A percentile compares a stretch with the other conserved stretches of the same genome.
phyloP scores from a whole-genome alignment of 2,888 invertebrate genomes.

The Epistrophe grossulariae region DNA sequence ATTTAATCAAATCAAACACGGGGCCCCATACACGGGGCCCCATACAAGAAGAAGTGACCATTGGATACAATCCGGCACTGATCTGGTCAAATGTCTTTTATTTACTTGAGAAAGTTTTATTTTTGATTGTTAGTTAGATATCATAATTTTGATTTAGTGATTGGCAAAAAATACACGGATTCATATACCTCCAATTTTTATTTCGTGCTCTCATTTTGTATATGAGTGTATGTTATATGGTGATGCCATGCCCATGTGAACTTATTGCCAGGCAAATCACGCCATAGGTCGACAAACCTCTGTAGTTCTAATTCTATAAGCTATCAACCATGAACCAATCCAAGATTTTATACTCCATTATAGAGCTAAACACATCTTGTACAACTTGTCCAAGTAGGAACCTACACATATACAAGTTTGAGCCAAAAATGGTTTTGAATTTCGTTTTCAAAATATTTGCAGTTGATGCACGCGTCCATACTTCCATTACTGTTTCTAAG shows the following conservation, averaged over 20 bases:
- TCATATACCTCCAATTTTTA: slow-evolving; percentile 44
- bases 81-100: slow-evolving; percentile 13
- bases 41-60: no score
- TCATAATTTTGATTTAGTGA: slow-evolving; percentile 53
- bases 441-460: slow-evolving; percentile 61
- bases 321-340: slow-evolving; percentile 44
- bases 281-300: slow-evolving; percentile 64
- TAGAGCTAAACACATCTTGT: slow-evolving; percentile 25
- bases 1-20: no score
- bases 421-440: slow-evolving; percentile 58
- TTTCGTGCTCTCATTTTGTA: slow-evolving; percentile 54
- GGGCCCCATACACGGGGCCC: no score
- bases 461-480: slow-evolving; percentile 48
- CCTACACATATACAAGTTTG: no score
- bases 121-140: background rate
- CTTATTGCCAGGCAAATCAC: slow-evolving; percentile 31
- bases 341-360: background rate
- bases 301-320: slow-evolving; percentile 44
- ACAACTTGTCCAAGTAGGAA: slow-evolving; percentile 9
- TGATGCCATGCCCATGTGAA: background rate
- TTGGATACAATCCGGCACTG: background rate
- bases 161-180: slow-evolving; percentile 24
- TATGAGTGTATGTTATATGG: background rate
- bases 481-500: slow-evolving; percentile 19
- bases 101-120: slow-evolving; percentile 39